Evolutionary conservation across 2,888 invertebrate species (phyloP).

Genomic region (Sthenelais limicola): DNA sequence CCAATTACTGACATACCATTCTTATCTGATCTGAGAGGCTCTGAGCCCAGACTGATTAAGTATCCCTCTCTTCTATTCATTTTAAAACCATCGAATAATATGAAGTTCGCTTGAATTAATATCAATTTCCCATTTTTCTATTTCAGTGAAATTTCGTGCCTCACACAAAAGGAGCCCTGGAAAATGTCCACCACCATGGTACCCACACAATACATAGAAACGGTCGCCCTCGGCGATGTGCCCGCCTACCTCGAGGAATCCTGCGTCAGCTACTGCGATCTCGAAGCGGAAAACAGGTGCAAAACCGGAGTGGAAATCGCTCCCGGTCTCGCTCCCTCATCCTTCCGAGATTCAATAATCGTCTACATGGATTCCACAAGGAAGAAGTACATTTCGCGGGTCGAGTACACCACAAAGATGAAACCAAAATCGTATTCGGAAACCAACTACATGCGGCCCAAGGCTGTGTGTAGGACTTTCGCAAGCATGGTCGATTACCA

Average conservation of each 20-base stretch:
- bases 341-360: slow-evolving; percentile 56
- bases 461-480: slow-evolving; percentile 55
- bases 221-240: slow-evolving; percentile 56
- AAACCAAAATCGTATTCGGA: slow-evolving; percentile 60
- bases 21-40: no score
- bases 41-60: no score
- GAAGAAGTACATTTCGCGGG: slow-evolving; percentile 59
- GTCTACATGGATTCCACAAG: slow-evolving; percentile 58
- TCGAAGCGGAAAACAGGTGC: slow-evolving; percentile 52
- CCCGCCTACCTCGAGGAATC: slow-evolving; percentile 57
- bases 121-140: no score
- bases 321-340: slow-evolving; percentile 58
- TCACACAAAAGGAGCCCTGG: no score
- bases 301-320: slow-evolving; percentile 58
- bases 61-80: no score
- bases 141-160: no score
- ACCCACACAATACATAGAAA: slow-evolving; percentile 50
- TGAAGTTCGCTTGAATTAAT: no score
- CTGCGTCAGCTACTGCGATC: slow-evolving; percentile 56
- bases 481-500: slow-evolving; percentile 60
- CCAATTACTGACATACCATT: no score
- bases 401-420: slow-evolving; percentile 60
- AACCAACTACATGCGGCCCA: slow-evolving; percentile 59
- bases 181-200: no score
- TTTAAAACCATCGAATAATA: no score